Conservation (phyloP, 2,888 invertebrate species). For the Melieria omissa region DNA sequence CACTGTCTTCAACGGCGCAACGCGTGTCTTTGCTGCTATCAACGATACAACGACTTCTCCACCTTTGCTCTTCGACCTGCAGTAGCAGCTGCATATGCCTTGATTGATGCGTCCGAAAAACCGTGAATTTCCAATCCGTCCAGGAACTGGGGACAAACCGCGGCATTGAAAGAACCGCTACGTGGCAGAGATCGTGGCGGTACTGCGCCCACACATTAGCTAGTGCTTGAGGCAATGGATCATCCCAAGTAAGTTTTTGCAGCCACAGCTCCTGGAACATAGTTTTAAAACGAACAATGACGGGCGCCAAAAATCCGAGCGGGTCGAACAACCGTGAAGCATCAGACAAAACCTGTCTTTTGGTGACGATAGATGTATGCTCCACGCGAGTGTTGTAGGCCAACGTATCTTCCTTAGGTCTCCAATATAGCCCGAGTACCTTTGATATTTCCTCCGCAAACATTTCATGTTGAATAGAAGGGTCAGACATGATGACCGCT, state of each 20-base stretch:
- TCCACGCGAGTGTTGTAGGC: neutral
- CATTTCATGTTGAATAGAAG: neutral
- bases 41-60: neutral
- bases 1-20: constrained; percentile 26
- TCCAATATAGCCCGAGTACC: constrained; percentile 20
- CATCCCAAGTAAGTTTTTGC: constrained; percentile 23
- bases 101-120: constrained; percentile 20
- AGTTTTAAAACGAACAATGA: constrained; percentile 25
- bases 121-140: constrained; percentile 16
- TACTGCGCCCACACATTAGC: constrained; percentile 10
- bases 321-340: constrained; percentile 29
- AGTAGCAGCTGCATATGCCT: constrained; percentile 29
- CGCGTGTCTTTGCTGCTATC: constrained; percentile 27
- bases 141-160: neutral
- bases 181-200: neutral
- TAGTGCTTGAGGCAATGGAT: constrained; percentile 15
- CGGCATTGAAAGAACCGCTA: neutral
- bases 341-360: constrained; percentile 23
- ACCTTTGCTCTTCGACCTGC: neutral
- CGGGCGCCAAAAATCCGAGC: constrained; percentile 21
- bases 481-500: neutral
- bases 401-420: constrained; percentile 11
- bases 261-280: constrained; percentile 23
- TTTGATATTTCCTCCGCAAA: neutral
- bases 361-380: neutral